Base-by-base conservation (phyloP, 2,797 vertebrate genomes). In the Spondyliosoma cantharus region DNA sequence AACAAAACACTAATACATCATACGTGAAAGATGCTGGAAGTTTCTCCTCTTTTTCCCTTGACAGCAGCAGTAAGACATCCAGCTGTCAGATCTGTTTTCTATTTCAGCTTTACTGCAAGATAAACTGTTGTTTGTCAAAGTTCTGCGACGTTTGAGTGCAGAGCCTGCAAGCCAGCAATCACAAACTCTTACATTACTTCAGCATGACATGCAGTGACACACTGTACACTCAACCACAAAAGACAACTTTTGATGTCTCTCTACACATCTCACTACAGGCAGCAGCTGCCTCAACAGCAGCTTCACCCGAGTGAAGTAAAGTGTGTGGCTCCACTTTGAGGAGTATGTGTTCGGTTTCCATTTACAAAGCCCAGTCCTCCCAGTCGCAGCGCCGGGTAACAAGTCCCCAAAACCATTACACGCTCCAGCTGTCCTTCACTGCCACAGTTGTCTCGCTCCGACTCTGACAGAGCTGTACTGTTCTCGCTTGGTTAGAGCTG, bases 401-500 rank as follows among this genome's bases (percentile, higher is more conserved):
- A 75, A 60, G 50, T 46, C 43, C 27, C 57, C 42, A 57, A 84
- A 60, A 85, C 66, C 85, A 81, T 84, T 79, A 61, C 64, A 61
- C 3, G 70, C 76, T 78, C 62, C 54, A 74, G 9, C 72, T 37
- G 49, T 43, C 54, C 67, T 43, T 82, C 74, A 79, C 82, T 74
- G 9, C 17, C 75, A 43, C 54, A 71, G 58, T 53, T 76, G 81
- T 83, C 43, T 74, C 58, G 46, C 62, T 32, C 50, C 14, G 67
- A 67, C 43, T 54, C 71, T 43, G 52, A 79, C 76, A 75, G 70
- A 76, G 71, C 16, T 43, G 80, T 73, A n/a, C 59, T 15, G 76
- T 76, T 64, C 80, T 81, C 63, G 76, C 84, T 83, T 74, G 75
- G 84, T 89, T 91, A 71, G 83, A 89, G 76, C 65, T 63, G 82